Evolutionary conservation across 2,113 vertebrate species (phyloP), one percentile per base, ranked within the genome.

Genomic region (Phrynocephalus versicolor): DNA sequence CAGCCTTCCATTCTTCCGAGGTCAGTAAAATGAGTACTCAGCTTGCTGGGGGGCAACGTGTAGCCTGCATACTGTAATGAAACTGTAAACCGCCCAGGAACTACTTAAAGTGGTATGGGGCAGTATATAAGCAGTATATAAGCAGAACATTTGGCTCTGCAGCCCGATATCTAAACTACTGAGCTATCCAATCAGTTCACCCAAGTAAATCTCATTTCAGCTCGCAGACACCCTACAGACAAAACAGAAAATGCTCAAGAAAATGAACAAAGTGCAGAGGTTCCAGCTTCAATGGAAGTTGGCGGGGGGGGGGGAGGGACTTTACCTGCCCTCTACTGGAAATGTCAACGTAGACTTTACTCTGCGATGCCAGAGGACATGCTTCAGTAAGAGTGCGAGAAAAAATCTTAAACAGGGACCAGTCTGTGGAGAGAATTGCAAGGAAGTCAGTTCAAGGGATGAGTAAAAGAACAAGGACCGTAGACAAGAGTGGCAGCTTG

Each of bases 351-450:
- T 98, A 99, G 91, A 99, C 96, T 91, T 97, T 98, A 95, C 98
- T 99, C 90, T 98, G 96, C 0, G 97, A 97, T 21, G 98, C 98
- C 91, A 99, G 95, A 1, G 99, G 99, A 92, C 99, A 99, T 0
- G 97, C 94, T 27, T 99, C 98, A 0, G 98, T 99, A 88, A 99
- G 94, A 0, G 98, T 99, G 79, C 98, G 97, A 83, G 98, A 98
- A 93, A 99, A 99, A 97, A 99, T 99, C 95, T 97, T 99, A 87
- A 99, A 99, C 77, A 99, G 95, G 57, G 98, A 99, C 99, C 99
- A 99, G 88, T 99, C 99, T 99, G 96, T 7, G 55, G 16, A 88
- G 80, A 91, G 85, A 65, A 35, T 87, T 8, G 77, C 62, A 88
- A 14, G 82, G 90, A 81, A 77, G 33, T 86, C 41, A 88, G 57